Evolutionary conservation across 2,113 vertebrate genomes (phyloP).

Genomic region (Pterophyllum scalare): DNA sequence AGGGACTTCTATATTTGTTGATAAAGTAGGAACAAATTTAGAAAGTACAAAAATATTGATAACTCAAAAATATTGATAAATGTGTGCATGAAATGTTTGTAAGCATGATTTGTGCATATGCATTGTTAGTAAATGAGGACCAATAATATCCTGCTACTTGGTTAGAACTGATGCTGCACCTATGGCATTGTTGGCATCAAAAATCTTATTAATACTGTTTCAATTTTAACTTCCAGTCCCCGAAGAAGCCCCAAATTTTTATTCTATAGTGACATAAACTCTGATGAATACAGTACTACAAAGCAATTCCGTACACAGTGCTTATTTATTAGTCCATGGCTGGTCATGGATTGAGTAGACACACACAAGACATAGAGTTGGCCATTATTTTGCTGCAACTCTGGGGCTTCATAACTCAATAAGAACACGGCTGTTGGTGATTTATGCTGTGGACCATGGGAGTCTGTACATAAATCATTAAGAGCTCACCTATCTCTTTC

Average conservation of each 20-base stretch:
- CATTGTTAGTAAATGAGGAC: background rate
- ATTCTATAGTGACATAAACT: constrained; percentile 20
- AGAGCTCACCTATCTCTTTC: constrained; percentile 82
- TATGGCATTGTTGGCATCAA: background rate
- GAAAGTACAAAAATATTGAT: background rate
- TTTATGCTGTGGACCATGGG: constrained; percentile 76
- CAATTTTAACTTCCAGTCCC: background rate
- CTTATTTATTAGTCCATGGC: constrained; percentile 38
- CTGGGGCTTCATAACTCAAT: constrained; percentile 84
- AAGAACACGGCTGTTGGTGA: constrained; percentile 78
- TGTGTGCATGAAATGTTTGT: background rate
- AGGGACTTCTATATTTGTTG: background rate
- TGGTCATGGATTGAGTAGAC: constrained; percentile 69
- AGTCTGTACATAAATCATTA: constrained; percentile 81
- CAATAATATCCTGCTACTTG: background rate
- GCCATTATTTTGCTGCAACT: constrained; percentile 79
- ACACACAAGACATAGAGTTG: constrained; percentile 66
- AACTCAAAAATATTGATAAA: background rate
- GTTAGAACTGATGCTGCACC: background rate
- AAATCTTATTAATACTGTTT: background rate
- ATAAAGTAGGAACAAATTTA: no score
- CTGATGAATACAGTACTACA: constrained; percentile 32
- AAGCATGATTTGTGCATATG: background rate
- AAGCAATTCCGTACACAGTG: constrained; percentile 35
- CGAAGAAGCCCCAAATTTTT: background rate